Evolutionary conservation across 1,140 invertebrate genomes (phyloP), one percentile per base, ranked within the genome.

Genomic region (Bombus sylvicola): DNA sequence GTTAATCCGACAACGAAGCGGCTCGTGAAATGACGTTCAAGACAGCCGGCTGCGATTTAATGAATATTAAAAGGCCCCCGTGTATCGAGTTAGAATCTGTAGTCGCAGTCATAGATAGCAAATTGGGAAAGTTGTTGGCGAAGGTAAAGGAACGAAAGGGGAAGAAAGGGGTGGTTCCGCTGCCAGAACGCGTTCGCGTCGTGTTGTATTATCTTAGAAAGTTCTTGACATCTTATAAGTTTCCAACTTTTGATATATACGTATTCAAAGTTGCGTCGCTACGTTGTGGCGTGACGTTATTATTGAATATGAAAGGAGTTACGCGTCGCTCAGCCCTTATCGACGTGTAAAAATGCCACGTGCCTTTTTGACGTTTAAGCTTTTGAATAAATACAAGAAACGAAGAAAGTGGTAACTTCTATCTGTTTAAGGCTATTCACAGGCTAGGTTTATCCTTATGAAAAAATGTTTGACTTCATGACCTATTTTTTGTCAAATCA

Each of bases 131-230:
- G 92, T 93, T 92, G 90, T 53, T 76, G 74, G 47, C 13, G 34
- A 9, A 12, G 37, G 28, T 66, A 76, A 3, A 22, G 75, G 59
- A 12, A 47, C 9, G 76, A 34, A 15, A 28, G 74, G 69, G 66
- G 31, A 53, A n/a, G 47, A 77, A 68, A 43, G 69, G 75, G 43
- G 74, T 8, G 53, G 78, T 53, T 47, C 34, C 57, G 73, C 76
- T 89, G 87, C 85, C 89, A 87, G 87, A 76, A 74, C 82, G 80
- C 86, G 86, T 90, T 91, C 87, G 87, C 85, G 89, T 91, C 92
- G 89, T 88, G 91, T 89, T 92, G 91, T 90, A 92, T 92, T 92
- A 92, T 93, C 92, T 92, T 91, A 77, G 90, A 92, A 93, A 93
- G 87, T 93, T 92, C 83, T 83, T 92, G 92, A 93, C 91, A 91